phyloP scores from a whole-genome alignment of 2,888 invertebrate species.

The Abscondita cerata region DNA sequence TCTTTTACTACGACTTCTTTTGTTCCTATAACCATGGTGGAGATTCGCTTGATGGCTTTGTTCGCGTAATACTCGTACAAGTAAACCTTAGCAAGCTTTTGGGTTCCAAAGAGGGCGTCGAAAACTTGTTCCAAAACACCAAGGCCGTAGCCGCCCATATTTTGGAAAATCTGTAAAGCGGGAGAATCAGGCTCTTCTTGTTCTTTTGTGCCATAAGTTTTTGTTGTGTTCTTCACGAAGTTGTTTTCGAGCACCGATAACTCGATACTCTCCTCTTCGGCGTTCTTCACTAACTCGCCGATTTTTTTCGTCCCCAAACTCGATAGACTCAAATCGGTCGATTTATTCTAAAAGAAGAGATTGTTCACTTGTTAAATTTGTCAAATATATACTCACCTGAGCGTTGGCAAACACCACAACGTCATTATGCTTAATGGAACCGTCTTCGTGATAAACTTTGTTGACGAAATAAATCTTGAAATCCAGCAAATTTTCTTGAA shows the following conservation, averaged over 20 bases:
- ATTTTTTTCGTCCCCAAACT: not conserved
- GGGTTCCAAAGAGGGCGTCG: not conserved
- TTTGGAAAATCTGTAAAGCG: not conserved
- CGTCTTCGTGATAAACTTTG: no score
- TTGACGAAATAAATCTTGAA: no score
- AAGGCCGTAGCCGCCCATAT: not conserved
- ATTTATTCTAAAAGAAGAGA: no score
- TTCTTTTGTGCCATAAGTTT: not conserved
- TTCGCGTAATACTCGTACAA: not conserved
- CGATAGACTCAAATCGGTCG: not conserved
- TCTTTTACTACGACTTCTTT: slow-evolving; percentile 6
- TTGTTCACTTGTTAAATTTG: no score
- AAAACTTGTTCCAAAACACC: not conserved
- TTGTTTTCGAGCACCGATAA: not conserved
- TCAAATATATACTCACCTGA: no score
- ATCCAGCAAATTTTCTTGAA: no score
- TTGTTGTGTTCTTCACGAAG: not conserved
- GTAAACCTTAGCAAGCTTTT: not conserved
- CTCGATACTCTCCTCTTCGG: not conserved
- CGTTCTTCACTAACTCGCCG: not conserved
- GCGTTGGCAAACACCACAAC: no score
- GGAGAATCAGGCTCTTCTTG: not conserved
- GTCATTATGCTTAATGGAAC: no score
- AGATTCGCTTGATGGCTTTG: not conserved
- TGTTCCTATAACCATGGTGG: not conserved